Percentiles rank a stretch among this genome's conserved stretches.
Evolutionary conservation across 2,113 vertebrate species (phyloP).

Genomic region (Stigmatopora argus): DNA sequence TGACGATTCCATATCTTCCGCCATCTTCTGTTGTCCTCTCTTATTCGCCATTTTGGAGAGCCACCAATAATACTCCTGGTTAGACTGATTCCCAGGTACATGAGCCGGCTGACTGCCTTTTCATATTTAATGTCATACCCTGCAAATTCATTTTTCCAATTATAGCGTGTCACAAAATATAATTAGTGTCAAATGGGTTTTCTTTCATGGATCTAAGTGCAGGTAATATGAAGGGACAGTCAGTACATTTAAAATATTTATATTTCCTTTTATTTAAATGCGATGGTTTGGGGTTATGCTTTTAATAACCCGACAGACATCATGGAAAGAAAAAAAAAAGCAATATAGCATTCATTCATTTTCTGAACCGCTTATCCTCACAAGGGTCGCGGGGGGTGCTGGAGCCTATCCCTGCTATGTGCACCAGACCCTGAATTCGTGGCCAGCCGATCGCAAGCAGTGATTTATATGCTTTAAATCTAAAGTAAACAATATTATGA

Average conservation of each 20-base stretch:
- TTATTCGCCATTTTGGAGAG: neutral
- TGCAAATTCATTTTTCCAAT: neutral
- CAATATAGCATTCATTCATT: no score
- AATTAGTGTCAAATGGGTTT: neutral
- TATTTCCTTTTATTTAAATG: neutral
- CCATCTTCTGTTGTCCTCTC: neutral
- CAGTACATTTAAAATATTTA: neutral
- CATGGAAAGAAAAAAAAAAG: neutral
- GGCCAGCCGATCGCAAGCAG: no score
- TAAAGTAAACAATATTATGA: neutral
- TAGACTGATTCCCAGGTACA: neutral
- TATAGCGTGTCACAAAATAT: slow-evolving; percentile 5
- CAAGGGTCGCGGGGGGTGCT: no score
- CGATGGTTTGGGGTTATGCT: no score
- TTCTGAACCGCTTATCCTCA: no score
- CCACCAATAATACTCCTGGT: neutral
- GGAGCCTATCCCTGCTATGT: no score
- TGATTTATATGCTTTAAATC: neutral
- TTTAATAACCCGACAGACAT: neutral
- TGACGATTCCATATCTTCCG: neutral
- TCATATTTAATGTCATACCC: neutral
- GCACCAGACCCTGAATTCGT: no score
- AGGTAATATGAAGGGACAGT: neutral
- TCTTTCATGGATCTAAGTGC: neutral
- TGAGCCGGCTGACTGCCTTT: neutral